Percentiles rank a stretch among this genome's conserved stretches.
These are phyloP conservation scores for Myotis planiceps DNA, from an alignment of 2,797 vertebrate genomes.

Conservation along the genomic window DNA sequence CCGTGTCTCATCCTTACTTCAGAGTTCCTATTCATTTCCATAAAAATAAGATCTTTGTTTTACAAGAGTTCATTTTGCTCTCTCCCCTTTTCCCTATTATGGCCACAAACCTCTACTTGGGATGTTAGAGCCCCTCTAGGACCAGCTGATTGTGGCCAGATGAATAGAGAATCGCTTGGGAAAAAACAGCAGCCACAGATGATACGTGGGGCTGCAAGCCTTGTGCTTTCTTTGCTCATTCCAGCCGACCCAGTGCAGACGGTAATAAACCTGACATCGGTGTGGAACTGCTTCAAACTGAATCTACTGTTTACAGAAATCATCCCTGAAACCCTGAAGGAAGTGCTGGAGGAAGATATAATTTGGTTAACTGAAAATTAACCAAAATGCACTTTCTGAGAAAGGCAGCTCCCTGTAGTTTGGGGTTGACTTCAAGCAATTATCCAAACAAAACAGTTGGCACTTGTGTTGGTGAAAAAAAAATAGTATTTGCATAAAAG, in stretches of 20 bases:
- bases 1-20: slow-evolving; percentile 66
- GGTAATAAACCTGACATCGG: neutral
- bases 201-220: neutral
- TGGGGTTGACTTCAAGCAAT: slow-evolving; percentile 64
- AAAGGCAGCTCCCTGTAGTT: slow-evolving; percentile 59
- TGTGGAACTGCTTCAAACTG: slow-evolving; percentile 26
- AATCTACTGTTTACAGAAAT: slow-evolving; percentile 48
- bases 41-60: slow-evolving; percentile 76
- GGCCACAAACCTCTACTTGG: slow-evolving; percentile 34
- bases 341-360: slow-evolving; percentile 24
- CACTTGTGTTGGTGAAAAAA: slow-evolving; percentile 37
- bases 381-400: slow-evolving; percentile 48
- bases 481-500: slow-evolving; percentile 71
- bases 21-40: slow-evolving; percentile 75
- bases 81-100: slow-evolving; percentile 12
- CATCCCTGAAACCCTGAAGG: neutral
- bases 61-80: slow-evolving; percentile 48
- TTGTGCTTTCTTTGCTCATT: slow-evolving; percentile 32
- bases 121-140: slow-evolving; percentile 47
- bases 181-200: slow-evolving; percentile 16
- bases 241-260: neutral
- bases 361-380: slow-evolving; percentile 63
- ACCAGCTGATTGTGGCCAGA: slow-evolving; percentile 36
- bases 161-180: slow-evolving; percentile 53
- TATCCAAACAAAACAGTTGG: slow-evolving; percentile 45